Evolutionary conservation across 92 coral and sea anemone species (phyloP), one percentile per base, ranked within the genome.

Genomic region (Palythoa grandiflora): DNA sequence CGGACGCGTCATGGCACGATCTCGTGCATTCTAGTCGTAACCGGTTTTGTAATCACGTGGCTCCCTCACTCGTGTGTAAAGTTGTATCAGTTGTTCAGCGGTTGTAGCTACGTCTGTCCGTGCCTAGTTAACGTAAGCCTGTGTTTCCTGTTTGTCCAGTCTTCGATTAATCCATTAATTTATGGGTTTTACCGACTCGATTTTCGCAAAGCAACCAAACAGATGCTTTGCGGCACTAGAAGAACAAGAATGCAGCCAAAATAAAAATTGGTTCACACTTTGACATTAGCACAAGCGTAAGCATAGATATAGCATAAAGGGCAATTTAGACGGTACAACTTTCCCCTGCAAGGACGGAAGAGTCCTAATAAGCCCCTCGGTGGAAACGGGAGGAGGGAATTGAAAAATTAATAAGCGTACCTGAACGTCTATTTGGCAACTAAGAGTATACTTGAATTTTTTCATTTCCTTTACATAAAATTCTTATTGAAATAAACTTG

Each of bases 141-240:
- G 55, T 63, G 61, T 38, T 63, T 80, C 60, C 39, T 80, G 54
- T 66, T 80, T 80, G 73, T 80, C 21, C 73, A 80, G 38, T 80
- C 85, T 17, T 60, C 85, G n/a, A 63, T 80, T 8, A 80, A 80
- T 65, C 85, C 85, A 6, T 9, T 80, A 2, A 48, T 80, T 19
- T 80, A 80, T 21, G 71, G 73, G 59, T 80, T 80, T 65, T 80
- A 80, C 47, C 71, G 85, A 48, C 40, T 60, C 11, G 85, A 80
- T 40, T 80, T 80, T 68, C 85, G 85, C 17, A 76, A 50, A 28
- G 80, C 80, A 20, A 51, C 80, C 6, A 76, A 52, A 28, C 80
- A 76, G 40, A 76, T 76, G 80, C 35, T 76, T 8, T 51, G 79
- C 3, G 6, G 38, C 37, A 28, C 38, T 21, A 51, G 19, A 14